Evolutionary conservation across 2,113 vertebrate species (phyloP).

Genomic region (Peucedramus taeniatus): DNA sequence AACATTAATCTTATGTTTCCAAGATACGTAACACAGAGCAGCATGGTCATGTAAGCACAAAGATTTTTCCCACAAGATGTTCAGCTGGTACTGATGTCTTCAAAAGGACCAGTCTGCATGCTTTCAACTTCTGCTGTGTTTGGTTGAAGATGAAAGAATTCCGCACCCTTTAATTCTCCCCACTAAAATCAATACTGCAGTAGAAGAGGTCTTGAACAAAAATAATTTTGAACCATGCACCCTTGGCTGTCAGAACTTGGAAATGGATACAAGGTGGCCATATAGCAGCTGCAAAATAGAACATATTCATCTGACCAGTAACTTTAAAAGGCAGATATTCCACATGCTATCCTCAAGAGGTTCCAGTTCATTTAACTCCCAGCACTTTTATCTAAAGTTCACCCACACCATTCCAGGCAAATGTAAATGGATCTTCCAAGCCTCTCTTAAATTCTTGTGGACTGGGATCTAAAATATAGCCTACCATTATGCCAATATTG

Average conservation of each 20-base stretch:
- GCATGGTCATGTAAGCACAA: neutral
- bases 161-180: neutral
- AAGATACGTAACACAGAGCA: neutral
- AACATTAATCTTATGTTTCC: slow-evolving; percentile 12
- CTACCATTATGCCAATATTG: neutral
- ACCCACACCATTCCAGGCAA: neutral
- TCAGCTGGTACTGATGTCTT: neutral
- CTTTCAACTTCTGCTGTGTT: neutral
- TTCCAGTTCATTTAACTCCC: neutral
- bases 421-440: neutral
- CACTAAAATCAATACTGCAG: neutral
- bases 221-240: neutral
- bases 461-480: neutral
- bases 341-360: fast-evolving
- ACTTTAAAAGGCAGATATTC: neutral
- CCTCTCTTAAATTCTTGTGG: neutral
- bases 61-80: slow-evolving; percentile 35
- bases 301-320: neutral
- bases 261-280: neutral
- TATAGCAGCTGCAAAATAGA: neutral
- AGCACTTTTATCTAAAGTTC: neutral
- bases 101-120: neutral
- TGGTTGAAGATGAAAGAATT: slow-evolving; percentile 1
- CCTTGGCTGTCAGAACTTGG: neutral
- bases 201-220: neutral